These are phyloP conservation scores for Fregetta grallaria DNA, from an alignment of 2,113 vertebrate species.

Conservation along the genomic window DNA sequence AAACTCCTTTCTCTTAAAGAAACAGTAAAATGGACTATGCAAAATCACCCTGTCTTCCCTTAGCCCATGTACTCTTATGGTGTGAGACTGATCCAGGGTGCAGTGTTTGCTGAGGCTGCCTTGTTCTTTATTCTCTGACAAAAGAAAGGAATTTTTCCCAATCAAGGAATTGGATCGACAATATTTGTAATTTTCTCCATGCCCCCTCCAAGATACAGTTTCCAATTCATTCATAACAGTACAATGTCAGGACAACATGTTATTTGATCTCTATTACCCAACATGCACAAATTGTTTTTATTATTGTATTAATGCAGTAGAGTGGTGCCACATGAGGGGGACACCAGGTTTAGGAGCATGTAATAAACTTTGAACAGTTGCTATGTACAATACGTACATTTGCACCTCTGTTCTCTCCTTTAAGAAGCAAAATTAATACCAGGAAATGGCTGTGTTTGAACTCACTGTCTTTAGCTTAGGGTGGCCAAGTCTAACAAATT, in stretches of 20 bases:
- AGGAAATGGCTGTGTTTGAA: neutral
- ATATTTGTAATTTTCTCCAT: neutral
- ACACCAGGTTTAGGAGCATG: neutral
- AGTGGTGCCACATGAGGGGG: neutral
- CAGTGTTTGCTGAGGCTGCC: neutral
- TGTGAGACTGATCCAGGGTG: neutral
- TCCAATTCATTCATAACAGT: neutral
- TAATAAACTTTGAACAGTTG: neutral
- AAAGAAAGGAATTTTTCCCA: neutral
- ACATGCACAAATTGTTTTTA: neutral
- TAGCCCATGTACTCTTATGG: neutral
- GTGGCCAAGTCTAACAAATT: neutral
- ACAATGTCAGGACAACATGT: neutral
- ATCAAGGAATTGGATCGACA: neutral
- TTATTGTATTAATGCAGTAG: neutral
- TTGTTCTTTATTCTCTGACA: neutral
- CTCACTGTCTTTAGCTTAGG: neutral
- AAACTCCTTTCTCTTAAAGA: neutral
- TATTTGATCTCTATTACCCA: neutral
- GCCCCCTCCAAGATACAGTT: neutral
- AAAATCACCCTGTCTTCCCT: neutral
- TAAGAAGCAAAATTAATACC: neutral
- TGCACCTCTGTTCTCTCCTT: neutral
- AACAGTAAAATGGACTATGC: neutral
- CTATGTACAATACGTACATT: neutral